Evolutionary conservation across 2,113 vertebrate genomes (phyloP).

Genomic region (Enhydra lutris): DNA sequence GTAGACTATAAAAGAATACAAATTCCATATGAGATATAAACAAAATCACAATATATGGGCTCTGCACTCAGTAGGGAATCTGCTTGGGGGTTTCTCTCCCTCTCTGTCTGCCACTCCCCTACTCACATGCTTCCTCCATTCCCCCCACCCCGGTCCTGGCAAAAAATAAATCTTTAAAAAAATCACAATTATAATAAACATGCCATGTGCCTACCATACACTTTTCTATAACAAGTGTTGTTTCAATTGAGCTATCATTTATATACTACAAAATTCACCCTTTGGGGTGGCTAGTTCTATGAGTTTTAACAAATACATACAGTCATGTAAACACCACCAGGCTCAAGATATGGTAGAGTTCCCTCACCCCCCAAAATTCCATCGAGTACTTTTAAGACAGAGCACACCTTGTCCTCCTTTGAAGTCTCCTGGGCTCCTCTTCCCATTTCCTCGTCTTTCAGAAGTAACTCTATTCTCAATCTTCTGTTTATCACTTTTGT

Average conservation of each 20-base stretch:
- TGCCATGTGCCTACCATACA: background rate
- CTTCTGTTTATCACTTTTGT: background rate
- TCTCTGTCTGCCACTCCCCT: background rate
- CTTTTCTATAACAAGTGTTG: background rate
- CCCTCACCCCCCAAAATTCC: background rate
- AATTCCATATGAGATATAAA: background rate
- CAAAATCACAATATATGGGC: background rate
- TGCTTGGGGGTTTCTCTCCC: background rate
- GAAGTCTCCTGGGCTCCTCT: too few relatives aligned
- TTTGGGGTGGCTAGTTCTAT: background rate
- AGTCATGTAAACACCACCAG: background rate
- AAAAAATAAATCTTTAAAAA: background rate
- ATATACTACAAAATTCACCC: background rate
- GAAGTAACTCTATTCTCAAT: background rate
- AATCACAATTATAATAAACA: background rate
- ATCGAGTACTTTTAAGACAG: background rate
- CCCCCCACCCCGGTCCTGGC: too few relatives aligned
- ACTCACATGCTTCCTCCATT: background rate
- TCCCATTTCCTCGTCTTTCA: background rate
- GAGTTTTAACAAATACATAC: background rate
- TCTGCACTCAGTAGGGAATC: background rate
- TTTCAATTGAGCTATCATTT: background rate
- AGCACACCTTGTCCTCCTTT: background rate
- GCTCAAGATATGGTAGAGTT: background rate
- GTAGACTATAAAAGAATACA: background rate